Evolutionary conservation across 2,797 vertebrate genomes (phyloP).

Genomic region (Hirundo rustica): DNA sequence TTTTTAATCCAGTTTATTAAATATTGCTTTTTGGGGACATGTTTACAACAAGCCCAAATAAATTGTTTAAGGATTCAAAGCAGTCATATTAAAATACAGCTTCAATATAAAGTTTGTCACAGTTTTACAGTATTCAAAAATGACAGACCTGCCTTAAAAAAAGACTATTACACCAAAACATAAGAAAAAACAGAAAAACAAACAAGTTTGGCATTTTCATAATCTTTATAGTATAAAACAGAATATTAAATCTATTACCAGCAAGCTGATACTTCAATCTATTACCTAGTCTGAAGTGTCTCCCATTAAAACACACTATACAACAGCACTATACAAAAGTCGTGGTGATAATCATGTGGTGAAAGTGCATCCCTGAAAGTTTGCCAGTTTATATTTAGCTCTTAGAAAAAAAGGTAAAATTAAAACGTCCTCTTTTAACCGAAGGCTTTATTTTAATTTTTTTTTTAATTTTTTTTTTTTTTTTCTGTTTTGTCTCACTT

Average conservation of each 20-base stretch:
- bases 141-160: constrained; percentile 85
- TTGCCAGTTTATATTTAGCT: constrained; percentile 85
- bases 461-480: constrained; percentile 42
- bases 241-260: constrained; percentile 83
- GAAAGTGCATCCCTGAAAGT: constrained; percentile 92
- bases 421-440: constrained; percentile 77
- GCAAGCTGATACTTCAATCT: constrained; percentile 76
- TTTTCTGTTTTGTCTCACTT: constrained; percentile 73
- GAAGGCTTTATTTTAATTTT: constrained; percentile 68
- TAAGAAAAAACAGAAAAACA: constrained; percentile 87
- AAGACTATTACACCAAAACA: constrained; percentile 83
- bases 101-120: constrained; percentile 96
- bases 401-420: constrained; percentile 68
- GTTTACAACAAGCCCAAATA: constrained; percentile 85
- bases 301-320: constrained; percentile 91
- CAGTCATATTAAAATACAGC: constrained; percentile 96
- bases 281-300: constrained; percentile 78
- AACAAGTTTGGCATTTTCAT: constrained; percentile 86
- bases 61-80: constrained; percentile 86
- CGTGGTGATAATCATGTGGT: constrained; percentile 82
- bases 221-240: constrained; percentile 88
- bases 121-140: constrained; percentile 95
- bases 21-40: constrained; percentile 89
- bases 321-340: constrained; percentile 93
- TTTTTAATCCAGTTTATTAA: constrained; percentile 92